Evolutionary conservation across 2,797 vertebrate species (phyloP).

Genomic region (Typhlichthys subterraneus): DNA sequence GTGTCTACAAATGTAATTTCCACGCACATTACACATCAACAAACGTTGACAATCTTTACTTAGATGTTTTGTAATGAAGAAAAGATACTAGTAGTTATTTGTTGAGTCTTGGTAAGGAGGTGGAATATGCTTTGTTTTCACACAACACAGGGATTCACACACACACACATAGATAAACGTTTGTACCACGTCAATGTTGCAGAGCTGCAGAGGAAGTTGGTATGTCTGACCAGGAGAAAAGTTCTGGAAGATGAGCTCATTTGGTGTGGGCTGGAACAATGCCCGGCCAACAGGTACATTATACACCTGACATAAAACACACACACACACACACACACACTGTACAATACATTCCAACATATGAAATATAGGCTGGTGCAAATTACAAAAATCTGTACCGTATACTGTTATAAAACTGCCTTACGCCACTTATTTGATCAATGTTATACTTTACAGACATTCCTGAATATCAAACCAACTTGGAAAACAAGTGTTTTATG

Average conservation of each 20-base stretch:
- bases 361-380: too few species aligned
- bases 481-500: neutral
- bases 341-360: neutral
- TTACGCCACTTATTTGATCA: too few species aligned
- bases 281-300: slow-evolving; percentile 72
- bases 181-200: slow-evolving; percentile 84
- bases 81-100: slow-evolving; percentile 48
- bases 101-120: slow-evolving; percentile 32
- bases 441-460: too few species aligned
- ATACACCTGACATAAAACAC: slow-evolving; percentile 69
- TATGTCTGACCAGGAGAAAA: slow-evolving; percentile 78
- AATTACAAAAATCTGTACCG: too few species aligned
- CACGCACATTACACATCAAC: neutral
- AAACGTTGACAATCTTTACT: neutral
- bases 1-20: slow-evolving; percentile 69
- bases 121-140: neutral
- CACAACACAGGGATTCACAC: neutral
- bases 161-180: neutral
- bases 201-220: slow-evolving; percentile 77
- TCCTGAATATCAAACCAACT: too few species aligned
- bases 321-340: slow-evolving; percentile 12
- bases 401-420: too few species aligned
- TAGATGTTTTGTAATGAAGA: too few species aligned
- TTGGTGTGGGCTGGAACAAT: slow-evolving; percentile 86
- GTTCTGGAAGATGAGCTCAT: slow-evolving; percentile 87